Evolutionary conservation across 2,888 invertebrate genomes (phyloP).

Genomic region (Ichneumoninae sp.): DNA sequence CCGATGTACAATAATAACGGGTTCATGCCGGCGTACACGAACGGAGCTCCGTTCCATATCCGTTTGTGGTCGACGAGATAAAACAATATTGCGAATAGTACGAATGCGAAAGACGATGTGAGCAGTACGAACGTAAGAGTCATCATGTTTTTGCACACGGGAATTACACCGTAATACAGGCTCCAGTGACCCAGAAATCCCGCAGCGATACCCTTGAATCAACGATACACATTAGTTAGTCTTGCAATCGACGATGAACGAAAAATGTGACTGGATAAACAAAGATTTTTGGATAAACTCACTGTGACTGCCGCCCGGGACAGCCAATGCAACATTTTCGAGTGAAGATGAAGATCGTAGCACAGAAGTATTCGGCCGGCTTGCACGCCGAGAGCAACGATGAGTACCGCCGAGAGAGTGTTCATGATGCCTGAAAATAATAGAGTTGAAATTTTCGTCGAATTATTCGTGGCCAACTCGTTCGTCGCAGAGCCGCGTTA

Average conservation of each 20-base stretch:
- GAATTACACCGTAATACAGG: conserved; percentile 90
- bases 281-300: conserved; percentile 73
- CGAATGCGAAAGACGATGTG: conserved; percentile 89
- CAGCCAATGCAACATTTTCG: conserved; percentile 86
- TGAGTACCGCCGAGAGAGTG: conserved; percentile 88
- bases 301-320: conserved; percentile 86
- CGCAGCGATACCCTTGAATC: conserved; percentile 86
- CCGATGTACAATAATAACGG: conserved; percentile 92
- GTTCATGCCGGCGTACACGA: conserved; percentile 92
- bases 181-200: conserved; percentile 89
- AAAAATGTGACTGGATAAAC: conserved; percentile 51
- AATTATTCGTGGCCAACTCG: conserved; percentile 84
- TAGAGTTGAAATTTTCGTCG: conserved; percentile 77
- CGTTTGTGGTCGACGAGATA: conserved; percentile 89
- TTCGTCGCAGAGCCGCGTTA: too few relatives aligned
- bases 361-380: conserved; percentile 91
- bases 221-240: background rate
- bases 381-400: conserved; percentile 90
- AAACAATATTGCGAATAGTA: conserved; percentile 89
- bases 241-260: background rate
- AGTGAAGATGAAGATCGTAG: conserved; percentile 86
- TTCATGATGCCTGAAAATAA: conserved; percentile 87
- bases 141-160: conserved; percentile 95
- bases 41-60: conserved; percentile 91
- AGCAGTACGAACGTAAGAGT: conserved; percentile 91